These are phyloP conservation scores for Axis porcinus DNA, from an alignment of 2,113 vertebrate species.

Conservation along the genomic window DNA sequence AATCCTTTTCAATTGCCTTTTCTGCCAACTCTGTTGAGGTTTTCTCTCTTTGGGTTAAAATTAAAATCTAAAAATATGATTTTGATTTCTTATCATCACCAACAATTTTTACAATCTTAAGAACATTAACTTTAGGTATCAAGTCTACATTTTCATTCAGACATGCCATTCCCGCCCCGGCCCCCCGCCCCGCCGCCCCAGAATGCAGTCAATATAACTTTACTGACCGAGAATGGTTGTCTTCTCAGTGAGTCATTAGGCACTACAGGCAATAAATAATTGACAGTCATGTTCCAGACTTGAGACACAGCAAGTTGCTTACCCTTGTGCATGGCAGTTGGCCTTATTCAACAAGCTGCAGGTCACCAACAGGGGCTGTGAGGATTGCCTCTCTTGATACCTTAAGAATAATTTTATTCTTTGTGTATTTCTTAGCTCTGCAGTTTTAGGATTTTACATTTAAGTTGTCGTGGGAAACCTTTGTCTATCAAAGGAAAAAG, in stretches of 20 bases:
- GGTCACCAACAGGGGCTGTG: neutral
- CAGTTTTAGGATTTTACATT: neutral
- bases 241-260: neutral
- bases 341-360: constrained; percentile 31
- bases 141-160: constrained; percentile 25
- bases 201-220: neutral
- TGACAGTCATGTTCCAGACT: neutral
- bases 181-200: accelerated
- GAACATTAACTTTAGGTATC: constrained; percentile 23
- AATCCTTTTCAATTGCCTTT: constrained; percentile 18
- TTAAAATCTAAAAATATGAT: constrained; percentile 39
- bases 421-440: neutral
- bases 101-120: constrained; percentile 28
- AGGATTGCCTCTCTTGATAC: neutral
- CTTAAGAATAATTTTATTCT: neutral
- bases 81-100: constrained; percentile 19
- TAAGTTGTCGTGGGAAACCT: neutral
- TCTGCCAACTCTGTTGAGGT: constrained; percentile 22
- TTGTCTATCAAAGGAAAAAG: constrained; percentile 4
- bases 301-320: neutral
- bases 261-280: constrained; percentile 30
- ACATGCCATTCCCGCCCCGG: neutral
- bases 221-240: neutral
- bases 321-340: neutral
- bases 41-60: constrained; percentile 42